Base-by-base conservation (phyloP, 2,113 vertebrate genomes). In the Upupa epops region DNA sequence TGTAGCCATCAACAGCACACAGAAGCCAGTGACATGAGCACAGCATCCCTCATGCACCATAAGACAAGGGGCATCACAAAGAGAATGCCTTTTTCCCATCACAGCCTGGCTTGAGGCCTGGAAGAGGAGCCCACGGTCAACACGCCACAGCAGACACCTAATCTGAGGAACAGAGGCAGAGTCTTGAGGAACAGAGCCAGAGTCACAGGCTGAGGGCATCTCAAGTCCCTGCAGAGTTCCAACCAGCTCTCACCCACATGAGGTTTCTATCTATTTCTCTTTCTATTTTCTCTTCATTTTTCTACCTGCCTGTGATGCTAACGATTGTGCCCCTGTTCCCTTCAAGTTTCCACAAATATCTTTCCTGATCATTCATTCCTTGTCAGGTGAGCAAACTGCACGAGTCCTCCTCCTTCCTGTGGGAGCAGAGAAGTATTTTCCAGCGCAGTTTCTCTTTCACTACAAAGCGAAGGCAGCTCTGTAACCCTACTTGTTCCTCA, bases 341-440 rank as follows among this genome's bases (percentile, higher is more conserved):
- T 90, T 93, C 31, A 96, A 95, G 72, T 64, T 96, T 95, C 95
- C 84, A 89, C 87, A 94, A 96, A 95, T 94, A 96, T 32, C 90
- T 66, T 87, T 82, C 84, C 87, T 85, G 74, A 90, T 95, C 92
- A 82, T 89, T 94, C 60, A 89, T 79, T 96, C 74, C 82, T 49
- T 95, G 86, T 89, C 95, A 93, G 92, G 96, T 93, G 86, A 94
- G 90, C 89, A 92, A 95, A 85, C 92, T 59, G 94, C 95, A 74
- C 95, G 81, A 93, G 93, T 94, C 84, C 78, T 96, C 93, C 91
- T 91, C 73, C 82, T 79, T 63, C 63, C 87, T 76, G 95, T 89
- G 71, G 86, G 87, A 89, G 81, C 42, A 94, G 66, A 90, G 66
- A 51, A 90, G 93, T 74, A 90, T 87, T 93, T 96, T 95, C 86